These are phyloP conservation scores for Scelioninae gen. 1 DNA, from an alignment of 2,888 invertebrate species.

Conservation along the genomic window DNA sequence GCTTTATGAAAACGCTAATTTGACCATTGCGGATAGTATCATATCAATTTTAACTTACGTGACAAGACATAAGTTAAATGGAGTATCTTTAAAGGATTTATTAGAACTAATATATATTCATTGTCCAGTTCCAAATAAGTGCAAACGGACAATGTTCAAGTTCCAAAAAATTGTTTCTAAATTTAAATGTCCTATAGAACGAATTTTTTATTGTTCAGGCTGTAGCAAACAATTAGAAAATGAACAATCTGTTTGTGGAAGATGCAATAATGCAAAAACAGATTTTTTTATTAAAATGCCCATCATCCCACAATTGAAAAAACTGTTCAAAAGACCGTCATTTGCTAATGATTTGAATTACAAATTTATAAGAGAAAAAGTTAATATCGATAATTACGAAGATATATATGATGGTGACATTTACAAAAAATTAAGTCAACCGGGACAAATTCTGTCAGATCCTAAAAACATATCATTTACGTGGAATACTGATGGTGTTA, in stretches of 20 bases:
- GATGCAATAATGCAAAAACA: background rate
- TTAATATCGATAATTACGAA: slow-evolving; percentile 4
- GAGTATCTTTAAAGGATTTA: background rate
- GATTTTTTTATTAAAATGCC: slow-evolving; percentile 21
- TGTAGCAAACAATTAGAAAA: slow-evolving; percentile 6
- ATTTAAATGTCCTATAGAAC: slow-evolving; percentile 28
- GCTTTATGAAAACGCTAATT: background rate
- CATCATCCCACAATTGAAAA: background rate
- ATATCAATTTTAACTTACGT: background rate
- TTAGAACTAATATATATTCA: background rate
- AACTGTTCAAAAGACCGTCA: background rate
- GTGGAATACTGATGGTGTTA: slow-evolving; percentile 22
- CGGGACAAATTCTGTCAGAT: background rate
- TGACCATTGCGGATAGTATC: background rate
- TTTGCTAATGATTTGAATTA: background rate
- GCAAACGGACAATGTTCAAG: slow-evolving; percentile 13
- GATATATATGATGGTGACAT: slow-evolving; percentile 24
- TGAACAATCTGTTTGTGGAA: background rate
- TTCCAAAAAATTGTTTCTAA: slow-evolving; percentile 15
- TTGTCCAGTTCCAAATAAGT: slow-evolving; percentile 11
- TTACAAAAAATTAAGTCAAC: slow-evolving; percentile 2
- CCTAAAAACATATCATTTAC: background rate
- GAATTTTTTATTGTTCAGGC: slow-evolving; percentile 1
- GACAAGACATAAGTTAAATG: background rate
- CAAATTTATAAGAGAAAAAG: slow-evolving; percentile 2